Conservation (phyloP, 2,113 vertebrate species). For the Aegypius monachus region DNA sequence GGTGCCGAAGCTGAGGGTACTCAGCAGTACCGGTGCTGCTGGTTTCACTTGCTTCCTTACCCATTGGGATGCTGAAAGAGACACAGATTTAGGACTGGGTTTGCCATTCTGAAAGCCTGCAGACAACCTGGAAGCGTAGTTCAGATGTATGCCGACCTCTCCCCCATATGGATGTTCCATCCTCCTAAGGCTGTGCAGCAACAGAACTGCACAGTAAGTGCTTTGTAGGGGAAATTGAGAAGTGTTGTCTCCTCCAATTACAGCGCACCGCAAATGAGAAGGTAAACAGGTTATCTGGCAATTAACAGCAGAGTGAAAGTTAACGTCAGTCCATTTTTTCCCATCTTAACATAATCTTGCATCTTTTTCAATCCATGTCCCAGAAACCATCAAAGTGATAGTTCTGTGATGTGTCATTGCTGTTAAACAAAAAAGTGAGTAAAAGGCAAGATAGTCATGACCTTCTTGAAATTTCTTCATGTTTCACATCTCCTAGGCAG, state of each 20-base stretch:
- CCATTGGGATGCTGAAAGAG: background rate
- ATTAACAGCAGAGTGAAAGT: background rate
- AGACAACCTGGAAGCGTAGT: accelerated
- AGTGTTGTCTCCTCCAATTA: background rate
- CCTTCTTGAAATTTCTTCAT: background rate
- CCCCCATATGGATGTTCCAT: accelerated
- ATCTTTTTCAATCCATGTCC: background rate
- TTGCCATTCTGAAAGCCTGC: background rate
- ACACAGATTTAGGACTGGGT: background rate
- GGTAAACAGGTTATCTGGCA: background rate
- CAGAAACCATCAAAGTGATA: background rate
- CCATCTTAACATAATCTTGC: background rate
- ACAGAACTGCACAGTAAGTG: background rate
- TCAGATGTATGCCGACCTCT: background rate
- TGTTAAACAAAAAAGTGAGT: background rate
- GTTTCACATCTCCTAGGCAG: background rate
- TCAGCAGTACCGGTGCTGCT: background rate
- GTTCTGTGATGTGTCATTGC: background rate
- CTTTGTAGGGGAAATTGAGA: background rate
- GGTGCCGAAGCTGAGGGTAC: background rate
- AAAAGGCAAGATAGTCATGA: background rate
- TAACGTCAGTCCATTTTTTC: background rate
- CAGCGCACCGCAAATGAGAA: background rate
- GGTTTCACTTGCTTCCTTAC: background rate
- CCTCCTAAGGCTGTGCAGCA: background rate